Percentiles rank a stretch among this genome's conserved stretches.
These are phyloP conservation scores for Ormia ochracea DNA, from an alignment of 2,888 invertebrate species.

Conservation along the genomic window DNA sequence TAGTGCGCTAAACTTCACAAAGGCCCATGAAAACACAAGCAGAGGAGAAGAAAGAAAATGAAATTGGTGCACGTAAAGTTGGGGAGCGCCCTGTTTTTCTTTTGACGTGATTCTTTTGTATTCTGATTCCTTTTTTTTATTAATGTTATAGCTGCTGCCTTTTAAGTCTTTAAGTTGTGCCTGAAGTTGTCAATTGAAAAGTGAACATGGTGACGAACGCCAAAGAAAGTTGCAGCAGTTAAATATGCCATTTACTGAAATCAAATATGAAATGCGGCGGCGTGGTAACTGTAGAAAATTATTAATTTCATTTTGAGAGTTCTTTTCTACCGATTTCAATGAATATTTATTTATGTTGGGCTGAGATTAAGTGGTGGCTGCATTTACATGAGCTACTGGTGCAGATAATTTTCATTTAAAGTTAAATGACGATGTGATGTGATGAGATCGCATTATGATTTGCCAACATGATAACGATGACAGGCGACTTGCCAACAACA, in stretches of 20 bases:
- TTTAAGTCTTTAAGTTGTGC: conserved; percentile 12
- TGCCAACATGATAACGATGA: conserved; percentile 19
- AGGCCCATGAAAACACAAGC: neutral
- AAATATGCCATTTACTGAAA: conserved; percentile 24
- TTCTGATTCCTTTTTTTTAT: neutral
- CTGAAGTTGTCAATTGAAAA: conserved; percentile 42
- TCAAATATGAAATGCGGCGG: conserved; percentile 37
- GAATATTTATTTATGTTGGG: conserved; percentile 1
- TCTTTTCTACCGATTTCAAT: conserved; percentile 2
- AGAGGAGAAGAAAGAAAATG: neutral
- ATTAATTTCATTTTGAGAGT: conserved; percentile 46
- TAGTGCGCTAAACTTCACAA: conserved; percentile 6
- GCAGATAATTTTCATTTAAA: conserved; percentile 53
- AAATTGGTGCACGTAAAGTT: conserved; percentile 58
- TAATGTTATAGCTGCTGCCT: neutral
- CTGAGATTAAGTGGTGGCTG: conserved; percentile 39
- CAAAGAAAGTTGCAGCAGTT: conserved; percentile 52
- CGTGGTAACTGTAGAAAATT: conserved; percentile 59
- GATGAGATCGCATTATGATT: conserved; percentile 45
- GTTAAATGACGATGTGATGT: conserved; percentile 33
- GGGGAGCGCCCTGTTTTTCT: conserved; percentile 57
- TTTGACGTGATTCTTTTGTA: conserved; percentile 23
- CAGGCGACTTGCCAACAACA: neutral
- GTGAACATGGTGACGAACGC: conserved; percentile 52
- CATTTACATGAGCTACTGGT: conserved; percentile 60